Percentiles rank a stretch among this genome's conserved stretches.
Conservation (phyloP, 2,797 vertebrate genomes). For the Remorina albescens region DNA sequence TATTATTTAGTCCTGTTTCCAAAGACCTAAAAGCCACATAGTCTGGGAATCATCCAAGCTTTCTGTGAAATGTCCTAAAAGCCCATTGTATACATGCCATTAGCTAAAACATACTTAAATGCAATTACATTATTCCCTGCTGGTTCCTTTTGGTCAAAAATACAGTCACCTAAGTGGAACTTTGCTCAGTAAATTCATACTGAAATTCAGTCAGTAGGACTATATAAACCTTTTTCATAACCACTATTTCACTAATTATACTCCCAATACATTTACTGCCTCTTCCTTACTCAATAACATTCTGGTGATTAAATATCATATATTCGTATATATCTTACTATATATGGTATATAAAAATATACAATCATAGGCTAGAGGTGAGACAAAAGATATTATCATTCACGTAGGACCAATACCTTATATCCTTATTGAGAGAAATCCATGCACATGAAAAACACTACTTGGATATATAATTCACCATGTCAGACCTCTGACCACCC, state of each 20-base stretch:
- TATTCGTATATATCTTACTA: slow-evolving; percentile 72
- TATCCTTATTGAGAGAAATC: slow-evolving; percentile 63
- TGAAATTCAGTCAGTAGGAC: slow-evolving; percentile 47
- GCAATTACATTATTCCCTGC: slow-evolving; percentile 29
- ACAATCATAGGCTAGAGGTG: slow-evolving; percentile 84
- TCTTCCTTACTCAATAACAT: slow-evolving; percentile 72
- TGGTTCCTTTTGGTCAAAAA: slow-evolving; percentile 54
- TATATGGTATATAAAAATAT: slow-evolving; percentile 85
- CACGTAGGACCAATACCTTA: slow-evolving; percentile 74
- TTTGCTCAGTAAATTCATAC: slow-evolving; percentile 44
- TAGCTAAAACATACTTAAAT: slow-evolving; percentile 24
- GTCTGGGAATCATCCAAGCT: slow-evolving; percentile 1
- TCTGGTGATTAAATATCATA: slow-evolving; percentile 80
- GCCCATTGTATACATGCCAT: background rate
- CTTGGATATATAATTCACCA: slow-evolving; percentile 59
- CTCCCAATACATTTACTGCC: slow-evolving; percentile 66
- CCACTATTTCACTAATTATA: slow-evolving; percentile 65
- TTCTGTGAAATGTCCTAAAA: slow-evolving; percentile 10
- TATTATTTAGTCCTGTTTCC: background rate
- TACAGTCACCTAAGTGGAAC: slow-evolving; percentile 50
- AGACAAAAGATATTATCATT: slow-evolving; percentile 76
- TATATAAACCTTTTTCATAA: slow-evolving; percentile 38
- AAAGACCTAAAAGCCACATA: background rate
- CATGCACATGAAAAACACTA: slow-evolving; percentile 69
- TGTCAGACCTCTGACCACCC: slow-evolving; percentile 46